Base-by-base conservation (phyloP, 1,140 invertebrate species). In the Tachypleus tridentatus region DNA sequence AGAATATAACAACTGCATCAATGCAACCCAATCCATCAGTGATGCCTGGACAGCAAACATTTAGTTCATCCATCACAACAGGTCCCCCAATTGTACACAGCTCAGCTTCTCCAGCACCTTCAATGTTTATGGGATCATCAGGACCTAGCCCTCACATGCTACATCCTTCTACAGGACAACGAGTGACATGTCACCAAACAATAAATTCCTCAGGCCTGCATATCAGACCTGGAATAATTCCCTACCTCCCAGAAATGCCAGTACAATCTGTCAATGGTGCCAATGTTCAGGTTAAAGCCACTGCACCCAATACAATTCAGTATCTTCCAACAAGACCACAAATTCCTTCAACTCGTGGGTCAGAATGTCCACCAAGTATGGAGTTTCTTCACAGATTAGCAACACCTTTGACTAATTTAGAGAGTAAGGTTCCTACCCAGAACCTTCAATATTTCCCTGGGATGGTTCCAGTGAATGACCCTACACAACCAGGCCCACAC, bases 281-380 rank as follows among this genome's bases (percentile, higher is more conserved):
- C 48, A 78, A 76, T 72, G 73, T 80, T 63, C 77, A 79, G 69
- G 93, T 97, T 49, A 96, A 96, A 79, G 88, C 93, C 1, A 95
- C 89, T 77, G 93, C 93, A 3, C 93, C 93, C 0, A 97, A 97
- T 76, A 97, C 93, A 9, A 97, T 98, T 73, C 93, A 97, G 79
- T 98, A 98, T 81, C 84, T 97, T 74, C 93, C 93, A 47, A 90
- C 91, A 52, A 82, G 90, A 81, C 67, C 80, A 60, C 71, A 69
- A 64, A 62, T 51, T 52, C 58, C 51, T 54, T 62, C 50, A 61
- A 66, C n/a, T 65, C 67, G 69, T 54, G 62, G 53, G 68, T 72
- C 58, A 65, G 80, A 88, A 62, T 86, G 86, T 10, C 89, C 89
- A 3, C 91, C 91, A 5, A 93, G 89, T 75, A 78, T 96, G 59